Evolutionary conservation across 2,113 vertebrate species (phyloP), one percentile per base, ranked within the genome.

Genomic region (Pandion haliaetus): DNA sequence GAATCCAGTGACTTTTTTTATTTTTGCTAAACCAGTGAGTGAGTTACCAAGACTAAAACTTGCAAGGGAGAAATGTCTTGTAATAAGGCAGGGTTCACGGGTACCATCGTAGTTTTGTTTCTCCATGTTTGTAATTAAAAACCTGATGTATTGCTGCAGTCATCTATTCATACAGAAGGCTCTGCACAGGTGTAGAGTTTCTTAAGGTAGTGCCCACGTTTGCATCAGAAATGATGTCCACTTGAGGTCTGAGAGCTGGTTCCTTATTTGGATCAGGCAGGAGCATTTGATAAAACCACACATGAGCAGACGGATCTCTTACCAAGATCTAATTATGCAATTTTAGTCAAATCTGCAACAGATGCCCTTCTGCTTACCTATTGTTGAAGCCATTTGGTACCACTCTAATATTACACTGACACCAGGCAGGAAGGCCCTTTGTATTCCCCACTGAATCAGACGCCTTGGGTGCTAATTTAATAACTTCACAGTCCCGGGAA

Each of bases 331-430:
- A 98, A 98, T 98, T 98, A 98, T 96, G 90, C 94, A 97, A 96
- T 98, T 97, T 98, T 96, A 97, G 97, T 97, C 95, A 96, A 95
- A 98, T 98, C 94, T 96, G 97, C 98, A 99, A 97, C 98, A 98
- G 97, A 98, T 98, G 97, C 97, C 96, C 97, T 98, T 97, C 96
- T 96, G 95, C 95, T 96, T 97, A 98, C 98, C 97, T 95, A 96
- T 98, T 95, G 97, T 90, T 97, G 96, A 95, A 97, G 94, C 94
- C 97, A 98, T 98, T 99, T 98, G 96, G 96, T 98, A 79, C 80
- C 80, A 87, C 98, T 98, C 97, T 98, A 94, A 94, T 97, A 95
- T 98, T 98, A 97, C 98, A 94, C 77, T 17, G 81, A 97, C 95
- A 97, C 96, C 86, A 95, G 97, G 52, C 95, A 97, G 96, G 98